Base-by-base conservation (phyloP, 2,113 vertebrate species). In the Cygnus atratus region DNA sequence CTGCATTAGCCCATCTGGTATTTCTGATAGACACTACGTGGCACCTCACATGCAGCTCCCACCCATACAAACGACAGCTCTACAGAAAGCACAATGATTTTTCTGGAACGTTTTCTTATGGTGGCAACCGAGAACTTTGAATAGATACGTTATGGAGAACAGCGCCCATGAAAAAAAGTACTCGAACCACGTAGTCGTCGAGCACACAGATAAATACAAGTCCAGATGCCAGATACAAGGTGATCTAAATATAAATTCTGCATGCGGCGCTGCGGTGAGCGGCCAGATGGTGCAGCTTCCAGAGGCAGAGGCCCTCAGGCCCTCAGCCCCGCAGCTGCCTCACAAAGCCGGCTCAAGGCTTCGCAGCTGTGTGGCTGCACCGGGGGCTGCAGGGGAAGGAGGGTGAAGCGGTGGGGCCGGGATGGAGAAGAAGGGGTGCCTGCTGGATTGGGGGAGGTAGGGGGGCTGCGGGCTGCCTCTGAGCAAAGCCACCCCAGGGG, bases 211-310 rank as follows among this genome's bases (percentile, higher is more conserved):
- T 41, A 87, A 93, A 75, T 61, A 50, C 24, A 92, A 92, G 67
- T 55, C 87, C 77, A 96, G 84, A 91, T 52, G 81, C 88, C 81
- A 93, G 74, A 76, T 15, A 83, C 22, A 85, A 89, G 91, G 87
- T 94, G 54, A 91, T 84, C 84, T 95, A 96, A 94, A 96, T 87
- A 96, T 84, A 82, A 92, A 62, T 66, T 44, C 55, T 25, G 9
- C 31, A 33, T 9, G 37, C 52, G 24, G 65, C 2, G 4, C 65
- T 41, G 77, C 67, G 52, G 46, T 55, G 72, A 24, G 46, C 0
- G 6, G 93, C 90, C 95, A 95, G 92, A 95, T 86, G 90, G 92
- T 92, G 68, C 26, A 16, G 86, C 86, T 94, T 94, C 82, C 90
- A 93, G 93, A 33, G 88, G 90, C 87, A 57, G 72, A 73, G 87